Evolutionary conservation across 2,113 vertebrate genomes (phyloP).

Genomic region (Megaceryle torquata): DNA sequence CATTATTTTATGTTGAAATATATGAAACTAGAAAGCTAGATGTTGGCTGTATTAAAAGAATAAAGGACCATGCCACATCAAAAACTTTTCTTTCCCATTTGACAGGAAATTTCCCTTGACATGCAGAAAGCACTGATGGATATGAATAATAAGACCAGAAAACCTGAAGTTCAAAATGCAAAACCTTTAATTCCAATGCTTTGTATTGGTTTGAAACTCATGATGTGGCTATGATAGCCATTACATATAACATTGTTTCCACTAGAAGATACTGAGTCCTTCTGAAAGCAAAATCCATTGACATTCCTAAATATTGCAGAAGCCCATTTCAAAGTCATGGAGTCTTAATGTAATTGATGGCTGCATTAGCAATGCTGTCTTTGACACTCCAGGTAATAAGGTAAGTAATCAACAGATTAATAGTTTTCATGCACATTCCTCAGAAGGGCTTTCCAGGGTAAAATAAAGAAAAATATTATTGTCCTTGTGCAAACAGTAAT

Average conservation of each 20-base stretch:
- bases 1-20: background rate
- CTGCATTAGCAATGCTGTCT: background rate
- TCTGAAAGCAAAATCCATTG: background rate
- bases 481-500: background rate
- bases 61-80: background rate
- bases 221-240: background rate
- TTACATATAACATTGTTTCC: background rate
- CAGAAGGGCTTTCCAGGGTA: background rate
- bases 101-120: background rate
- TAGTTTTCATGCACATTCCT: background rate
- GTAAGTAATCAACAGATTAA: background rate
- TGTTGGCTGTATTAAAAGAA: background rate
- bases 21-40: background rate
- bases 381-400: background rate
- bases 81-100: background rate
- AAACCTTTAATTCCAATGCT: background rate
- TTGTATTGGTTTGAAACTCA: background rate
- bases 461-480: background rate
- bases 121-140: background rate
- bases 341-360: background rate
- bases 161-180: background rate
- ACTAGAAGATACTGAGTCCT: background rate
- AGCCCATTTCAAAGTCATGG: background rate
- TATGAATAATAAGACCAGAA: background rate
- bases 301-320: background rate